Conservation (phyloP, 1,140 invertebrate species). For the Leptinotarsa defecta region DNA sequence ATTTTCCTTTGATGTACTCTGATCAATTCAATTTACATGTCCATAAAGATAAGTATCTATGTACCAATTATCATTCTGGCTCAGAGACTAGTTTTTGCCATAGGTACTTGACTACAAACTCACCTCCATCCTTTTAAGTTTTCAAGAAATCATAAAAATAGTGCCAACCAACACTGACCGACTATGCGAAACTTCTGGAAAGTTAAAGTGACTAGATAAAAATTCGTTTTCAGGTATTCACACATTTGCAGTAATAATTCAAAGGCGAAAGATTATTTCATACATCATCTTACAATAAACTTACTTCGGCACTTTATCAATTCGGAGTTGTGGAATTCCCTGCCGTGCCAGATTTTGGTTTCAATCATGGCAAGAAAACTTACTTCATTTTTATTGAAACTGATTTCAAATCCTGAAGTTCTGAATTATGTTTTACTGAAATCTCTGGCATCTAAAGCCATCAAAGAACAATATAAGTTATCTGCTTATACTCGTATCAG, state of each 20-base stretch:
- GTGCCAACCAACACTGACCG: too few species aligned
- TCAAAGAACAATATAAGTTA: slow-evolving; percentile 38
- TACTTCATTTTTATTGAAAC: slow-evolving; percentile 57
- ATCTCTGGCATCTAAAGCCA: slow-evolving; percentile 32
- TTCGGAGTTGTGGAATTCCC: slow-evolving; percentile 69
- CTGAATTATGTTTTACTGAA: slow-evolving; percentile 60
- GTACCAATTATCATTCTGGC: too few species aligned
- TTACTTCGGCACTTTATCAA: slow-evolving; percentile 66
- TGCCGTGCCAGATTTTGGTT: slow-evolving; percentile 66
- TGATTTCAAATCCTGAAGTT: slow-evolving; percentile 59
- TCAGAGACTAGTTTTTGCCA: too few species aligned
- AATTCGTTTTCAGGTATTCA: slow-evolving; percentile 50
- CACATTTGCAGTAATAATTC: slow-evolving; percentile 58
- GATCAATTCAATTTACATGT: too few species aligned
- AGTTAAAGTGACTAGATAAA: too few species aligned
- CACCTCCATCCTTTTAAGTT: too few species aligned
- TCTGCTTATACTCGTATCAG: slow-evolving; percentile 38
- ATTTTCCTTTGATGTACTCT: too few species aligned
- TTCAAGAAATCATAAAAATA: too few species aligned
- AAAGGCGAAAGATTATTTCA: slow-evolving; percentile 61
- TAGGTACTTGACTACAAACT: too few species aligned
- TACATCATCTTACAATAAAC: slow-evolving; percentile 62
- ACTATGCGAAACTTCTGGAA: too few species aligned
- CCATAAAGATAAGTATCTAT: too few species aligned
- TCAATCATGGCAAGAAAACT: slow-evolving; percentile 66